A percentile compares a stretch with the other conserved stretches of the same genome.
These are phyloP conservation scores for Oryzias javanicus DNA, from an alignment of 2,113 vertebrate genomes.

Conservation along the genomic window DNA sequence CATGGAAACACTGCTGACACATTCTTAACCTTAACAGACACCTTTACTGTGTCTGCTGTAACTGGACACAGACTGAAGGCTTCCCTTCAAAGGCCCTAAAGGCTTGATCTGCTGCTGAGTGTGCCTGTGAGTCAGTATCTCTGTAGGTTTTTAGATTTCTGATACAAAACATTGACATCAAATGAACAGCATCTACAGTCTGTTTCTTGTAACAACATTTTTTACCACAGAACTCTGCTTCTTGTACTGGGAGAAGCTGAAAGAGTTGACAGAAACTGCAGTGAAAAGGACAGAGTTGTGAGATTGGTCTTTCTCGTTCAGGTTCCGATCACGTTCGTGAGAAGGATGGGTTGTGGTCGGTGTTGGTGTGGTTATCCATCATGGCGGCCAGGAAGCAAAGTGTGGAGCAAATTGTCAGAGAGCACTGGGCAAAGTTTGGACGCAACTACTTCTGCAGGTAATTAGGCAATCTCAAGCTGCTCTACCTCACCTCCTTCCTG, in stretches of 20 bases:
- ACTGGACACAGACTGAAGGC: constrained; percentile 34
- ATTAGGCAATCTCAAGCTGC: background rate
- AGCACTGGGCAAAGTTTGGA: constrained; percentile 95
- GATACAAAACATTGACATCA: background rate
- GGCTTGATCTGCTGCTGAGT: constrained; percentile 14
- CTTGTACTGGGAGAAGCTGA: too few relatives aligned
- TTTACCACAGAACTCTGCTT: background rate
- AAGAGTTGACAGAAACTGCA: too few relatives aligned
- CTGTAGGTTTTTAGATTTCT: constrained; percentile 11
- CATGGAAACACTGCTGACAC: constrained; percentile 34
- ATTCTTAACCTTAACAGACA: constrained; percentile 42
- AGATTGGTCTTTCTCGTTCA: constrained; percentile 43
- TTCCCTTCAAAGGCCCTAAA: constrained; percentile 33
- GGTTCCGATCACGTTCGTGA: constrained; percentile 97
- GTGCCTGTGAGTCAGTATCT: constrained; percentile 10
- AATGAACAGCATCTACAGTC: background rate
- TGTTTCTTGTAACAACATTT: background rate
- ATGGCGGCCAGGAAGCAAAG: constrained; percentile 88
- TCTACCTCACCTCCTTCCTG: background rate
- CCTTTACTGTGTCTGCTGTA: constrained; percentile 57
- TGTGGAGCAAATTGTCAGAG: constrained; percentile 90
- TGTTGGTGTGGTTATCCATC: constrained; percentile 94
- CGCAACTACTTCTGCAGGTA: constrained; percentile 98
- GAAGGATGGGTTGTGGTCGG: constrained; percentile 96
- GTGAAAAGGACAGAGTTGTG: background rate